Base-by-base conservation (phyloP, 2,888 invertebrate species). In the Tromatobia lineatoria region DNA sequence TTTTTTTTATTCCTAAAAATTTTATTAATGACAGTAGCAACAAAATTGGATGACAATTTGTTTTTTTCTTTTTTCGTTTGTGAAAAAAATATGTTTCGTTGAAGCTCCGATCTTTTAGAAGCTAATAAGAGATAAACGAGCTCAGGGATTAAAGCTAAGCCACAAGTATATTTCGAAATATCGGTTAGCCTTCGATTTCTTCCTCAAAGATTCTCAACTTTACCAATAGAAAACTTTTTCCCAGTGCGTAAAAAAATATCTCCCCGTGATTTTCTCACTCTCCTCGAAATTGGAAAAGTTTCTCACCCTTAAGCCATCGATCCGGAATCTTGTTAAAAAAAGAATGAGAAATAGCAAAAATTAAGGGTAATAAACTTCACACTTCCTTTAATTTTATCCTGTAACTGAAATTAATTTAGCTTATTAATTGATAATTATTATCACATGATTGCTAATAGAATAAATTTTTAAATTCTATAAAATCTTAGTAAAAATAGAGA, bases 221-320 rank as follows among this genome's bases (percentile, higher is more conserved):
- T 78, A n/a, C 18, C 74, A 78, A 82, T 82, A 73, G 38, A 66
- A 64, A 66, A 71, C 57, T 74, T 70, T 70, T 34, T 70, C 29
- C 20, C 10, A n/a, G 61, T 73, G 15, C 38, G 25, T 15, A 34
- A 61, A 57, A 76, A 45, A 64, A 18, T 13, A 29, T 29, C 25
- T 10, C 23, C 2, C n/a, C 34, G 18, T 10, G 18, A 3, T 34
- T 34, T 13, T n/a, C 8, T 25, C 69, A 3, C 2, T 29, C 52
- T 18, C n/a, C 34, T 18, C 34, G 29, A 52, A 34, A 70, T 70
- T 70, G 20, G 34, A 70, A 52, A 52, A 70, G 52, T 70, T 52
- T 38, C 34, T 52, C 2, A 13, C 18, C 34, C 59, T 59, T 59
- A 34, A 59, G 47, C 20, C 18, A 15, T 45, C 59, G 42, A 74